Base-by-base conservation (phyloP, 1,140 invertebrate genomes). In the Drosophila ananassae region DNA sequence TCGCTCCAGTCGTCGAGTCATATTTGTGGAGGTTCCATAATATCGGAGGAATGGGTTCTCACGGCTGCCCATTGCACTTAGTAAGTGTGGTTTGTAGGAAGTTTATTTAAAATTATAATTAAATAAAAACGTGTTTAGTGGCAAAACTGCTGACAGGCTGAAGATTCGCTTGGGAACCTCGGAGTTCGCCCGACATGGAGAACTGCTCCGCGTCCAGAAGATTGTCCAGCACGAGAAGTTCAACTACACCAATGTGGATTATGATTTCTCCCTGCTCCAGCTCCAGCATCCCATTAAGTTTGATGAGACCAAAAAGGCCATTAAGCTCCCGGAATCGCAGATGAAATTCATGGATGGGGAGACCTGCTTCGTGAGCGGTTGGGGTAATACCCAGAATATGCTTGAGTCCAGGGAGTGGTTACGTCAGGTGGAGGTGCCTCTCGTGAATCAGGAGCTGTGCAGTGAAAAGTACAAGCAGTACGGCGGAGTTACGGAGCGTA, bases 401-500 rank as follows among this genome's bases (percentile, higher is more conserved):
- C 46, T 76, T 12, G 90, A 92, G 56, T 76, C 85, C 5, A 68
- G 80, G 4, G 69, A 82, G 3, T 90, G 79, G 76, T 60, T 92
- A 54, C 90, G 91, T 2, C 83, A 85, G 60, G 93, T 93, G 6
- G 58, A 91, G 32, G 91, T 94, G 2, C 93, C 93, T 0, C 92
- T 92, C 72, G 92, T 94, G 1, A 94, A 92, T 55, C 83, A 92
- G 9, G 55, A 79, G n/a, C 12, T 80, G 1, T 94, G 93, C 67
- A 74, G 66, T 2, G 79, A 89, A 0, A 92, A 93, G 7, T 94
- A 94, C 66, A 73, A 91, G 2, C 83, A 92, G 5, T 91, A 77
- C 7, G 93, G 93, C 47, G 90, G 87, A 44, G 79, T 98, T 52
- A 97, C 96, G 0, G 95, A 96, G 9, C 97, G 96, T 71, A 97